Evolutionary conservation across 2,113 vertebrate genomes (phyloP).

Genomic region (Chrysemys picta): DNA sequence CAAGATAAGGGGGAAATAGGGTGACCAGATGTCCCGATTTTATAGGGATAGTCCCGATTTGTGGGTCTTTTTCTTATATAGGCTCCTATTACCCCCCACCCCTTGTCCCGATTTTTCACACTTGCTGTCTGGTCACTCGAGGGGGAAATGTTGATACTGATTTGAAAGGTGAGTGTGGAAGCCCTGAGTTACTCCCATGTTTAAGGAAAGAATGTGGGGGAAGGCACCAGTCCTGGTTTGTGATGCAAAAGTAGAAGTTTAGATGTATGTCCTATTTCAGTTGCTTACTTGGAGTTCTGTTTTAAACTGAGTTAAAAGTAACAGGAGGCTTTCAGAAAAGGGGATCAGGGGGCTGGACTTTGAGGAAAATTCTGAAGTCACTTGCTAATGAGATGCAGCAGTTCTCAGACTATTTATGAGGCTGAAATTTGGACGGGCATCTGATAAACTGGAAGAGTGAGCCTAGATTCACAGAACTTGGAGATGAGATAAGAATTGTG

Average conservation of each 20-base stretch:
- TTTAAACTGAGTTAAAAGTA: neutral
- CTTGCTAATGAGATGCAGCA: neutral
- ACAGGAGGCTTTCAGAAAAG: neutral
- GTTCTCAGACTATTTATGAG: neutral
- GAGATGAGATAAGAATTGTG: neutral
- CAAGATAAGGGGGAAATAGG: neutral
- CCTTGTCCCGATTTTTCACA: too few relatives aligned
- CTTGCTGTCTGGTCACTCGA: neutral
- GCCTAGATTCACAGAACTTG: neutral
- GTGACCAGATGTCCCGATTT: too few relatives aligned
- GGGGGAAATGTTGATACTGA: neutral
- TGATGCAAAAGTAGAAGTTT: neutral
- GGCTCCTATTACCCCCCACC: too few relatives aligned
- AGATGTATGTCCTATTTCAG: neutral
- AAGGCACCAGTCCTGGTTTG: neutral
- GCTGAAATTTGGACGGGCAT: neutral
- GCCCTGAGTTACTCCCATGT: neutral
- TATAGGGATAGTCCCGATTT: too few relatives aligned
- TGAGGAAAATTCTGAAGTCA: neutral
- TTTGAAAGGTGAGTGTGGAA: neutral
- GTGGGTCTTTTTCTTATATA: too few relatives aligned
- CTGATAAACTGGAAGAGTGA: neutral
- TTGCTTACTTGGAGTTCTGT: neutral
- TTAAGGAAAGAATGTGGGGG: neutral
- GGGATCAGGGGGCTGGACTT: neutral